A percentile compares a stretch with the other conserved stretches of the same genome.
These are phyloP conservation scores for Diabrotica balteata DNA, from an alignment of 2,888 invertebrate species.

Conservation along the genomic window DNA sequence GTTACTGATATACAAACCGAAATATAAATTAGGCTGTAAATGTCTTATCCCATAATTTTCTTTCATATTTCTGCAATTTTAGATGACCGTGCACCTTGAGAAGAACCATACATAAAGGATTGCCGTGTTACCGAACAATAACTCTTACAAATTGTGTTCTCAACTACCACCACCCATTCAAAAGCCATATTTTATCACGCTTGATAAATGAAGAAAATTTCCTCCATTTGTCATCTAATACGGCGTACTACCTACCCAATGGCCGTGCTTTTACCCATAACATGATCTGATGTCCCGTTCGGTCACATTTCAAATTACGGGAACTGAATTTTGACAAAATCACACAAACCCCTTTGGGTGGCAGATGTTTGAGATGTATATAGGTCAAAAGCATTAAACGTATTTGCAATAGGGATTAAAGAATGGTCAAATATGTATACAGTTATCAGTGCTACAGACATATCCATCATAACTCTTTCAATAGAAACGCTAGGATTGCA, in stretches of 20 bases:
- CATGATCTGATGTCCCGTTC: constrained; percentile 36
- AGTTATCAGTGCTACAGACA: constrained; percentile 56
- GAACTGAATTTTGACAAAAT: constrained; percentile 40
- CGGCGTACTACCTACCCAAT: constrained; percentile 32
- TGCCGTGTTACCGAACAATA: constrained; percentile 4
- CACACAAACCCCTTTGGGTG: constrained; percentile 47
- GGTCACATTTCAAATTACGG: constrained; percentile 39
- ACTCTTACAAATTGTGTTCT: constrained; percentile 17
- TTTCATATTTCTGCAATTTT: too few relatives aligned
- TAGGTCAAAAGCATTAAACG: constrained; percentile 52
- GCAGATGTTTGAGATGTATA: constrained; percentile 48
- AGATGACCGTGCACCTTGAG: constrained; percentile 2
- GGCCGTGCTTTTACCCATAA: constrained; percentile 20
- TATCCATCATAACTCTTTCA: constrained; percentile 57
- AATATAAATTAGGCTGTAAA: too few relatives aligned
- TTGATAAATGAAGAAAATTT: constrained; percentile 35
- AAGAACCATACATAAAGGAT: constrained; percentile 8
- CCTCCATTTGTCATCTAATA: constrained; percentile 35
- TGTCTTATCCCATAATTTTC: too few relatives aligned
- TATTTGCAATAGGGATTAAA: constrained; percentile 55
- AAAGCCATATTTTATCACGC: constrained; percentile 15
- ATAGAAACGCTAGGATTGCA: constrained; percentile 50
- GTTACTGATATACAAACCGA: too few relatives aligned
- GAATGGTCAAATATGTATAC: constrained; percentile 51
- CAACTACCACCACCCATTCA: constrained; percentile 13